Evolutionary conservation across 1,140 invertebrate species (phyloP).

Genomic region (Gerris buenoi): DNA sequence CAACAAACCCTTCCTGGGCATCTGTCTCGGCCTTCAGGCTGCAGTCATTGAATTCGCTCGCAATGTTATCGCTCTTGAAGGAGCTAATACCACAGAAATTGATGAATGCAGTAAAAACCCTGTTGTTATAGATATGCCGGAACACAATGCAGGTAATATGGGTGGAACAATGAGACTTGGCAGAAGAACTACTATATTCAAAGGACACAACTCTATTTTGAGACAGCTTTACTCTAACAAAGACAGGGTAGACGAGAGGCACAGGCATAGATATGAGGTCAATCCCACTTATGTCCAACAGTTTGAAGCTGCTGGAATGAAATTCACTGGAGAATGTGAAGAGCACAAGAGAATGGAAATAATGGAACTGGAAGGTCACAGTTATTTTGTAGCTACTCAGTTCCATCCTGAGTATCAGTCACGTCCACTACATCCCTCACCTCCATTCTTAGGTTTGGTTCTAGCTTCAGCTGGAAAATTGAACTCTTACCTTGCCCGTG

Average conservation of each 20-base stretch:
- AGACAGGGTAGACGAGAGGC: conserved; percentile 80
- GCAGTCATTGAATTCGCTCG: conserved; percentile 93
- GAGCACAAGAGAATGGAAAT: conserved; percentile 73
- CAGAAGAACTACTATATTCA: conserved; percentile 72
- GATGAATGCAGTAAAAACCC: conserved; percentile 53
- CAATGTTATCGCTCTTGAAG: conserved; percentile 60
- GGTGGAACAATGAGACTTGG: conserved; percentile 98
- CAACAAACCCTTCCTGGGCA: conserved; percentile 81
- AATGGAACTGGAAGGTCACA: conserved; percentile 54
- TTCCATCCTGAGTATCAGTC: conserved; percentile 97
- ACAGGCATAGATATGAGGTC: conserved; percentile 90
- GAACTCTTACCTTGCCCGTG: conserved; percentile 47
- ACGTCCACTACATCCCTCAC: conserved; percentile 79
- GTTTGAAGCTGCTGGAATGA: conserved; percentile 68
- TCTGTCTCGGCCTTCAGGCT: conserved; percentile 93
- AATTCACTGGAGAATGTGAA: conserved; percentile 76
- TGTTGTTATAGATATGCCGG: conserved; percentile 96
- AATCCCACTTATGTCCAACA: conserved; percentile 71
- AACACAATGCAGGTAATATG: conserved; percentile 82
- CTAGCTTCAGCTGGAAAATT: conserved; percentile 68
- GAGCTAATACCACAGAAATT: conserved; percentile 81
- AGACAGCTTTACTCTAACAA: conserved; percentile 65
- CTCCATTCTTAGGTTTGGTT: conserved; percentile 88
- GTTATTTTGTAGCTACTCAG: conserved; percentile 89
- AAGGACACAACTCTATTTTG: conserved; percentile 37